Evolutionary conservation across 2,113 vertebrate genomes (phyloP), one percentile per base, ranked within the genome.

Genomic region (Vicugna pacos): DNA sequence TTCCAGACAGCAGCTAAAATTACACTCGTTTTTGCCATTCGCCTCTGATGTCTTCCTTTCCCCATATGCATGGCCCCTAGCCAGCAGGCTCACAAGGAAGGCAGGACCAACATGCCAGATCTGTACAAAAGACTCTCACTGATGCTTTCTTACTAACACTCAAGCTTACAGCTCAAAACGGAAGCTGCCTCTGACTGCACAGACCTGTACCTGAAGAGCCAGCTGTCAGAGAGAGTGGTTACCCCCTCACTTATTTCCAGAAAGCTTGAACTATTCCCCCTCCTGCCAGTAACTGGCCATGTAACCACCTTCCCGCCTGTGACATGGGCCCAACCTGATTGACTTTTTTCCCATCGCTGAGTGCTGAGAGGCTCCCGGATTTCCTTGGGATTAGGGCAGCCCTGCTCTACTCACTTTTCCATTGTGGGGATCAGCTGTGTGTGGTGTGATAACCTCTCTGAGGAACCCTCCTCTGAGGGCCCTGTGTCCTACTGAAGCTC

Each of bases 11-110:
- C 80, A 83, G 89, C 60, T 89, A 65, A 64, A 42, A n/a, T 86
- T n/a, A 91, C 46, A 52, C 9, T 14, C 19, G 32, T 70, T 69
- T 69, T 26, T 79, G 92, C 91, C 81, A 20, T 62, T 52, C 0
- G 0, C 92, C 75, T 95, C 94, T 97, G 72, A 77, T 95, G 95
- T 70, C 91, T 82, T 81, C 65, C 73, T 65, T 54, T 60, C 89
- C 58, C 42, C 8, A 7, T 3, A 8, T 1, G 35, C 54, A 13
- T 8, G 62, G 76, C 13, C 20, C 73, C 24, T n/a, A 0, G 19
- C 50, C 46, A 67, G 32, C 42, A 52, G 50, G 38, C 35, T 0
- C 6, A 54, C 10, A 67, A 35, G 26, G 22, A 90, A 38, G 54
- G 48, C 11, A 42, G 50, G 67, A 73, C 3, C 42, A 64, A 54